Evolutionary conservation across 1,140 invertebrate species (phyloP), one percentile per base, ranked within the genome.

Genomic region (Capitella teleta): DNA sequence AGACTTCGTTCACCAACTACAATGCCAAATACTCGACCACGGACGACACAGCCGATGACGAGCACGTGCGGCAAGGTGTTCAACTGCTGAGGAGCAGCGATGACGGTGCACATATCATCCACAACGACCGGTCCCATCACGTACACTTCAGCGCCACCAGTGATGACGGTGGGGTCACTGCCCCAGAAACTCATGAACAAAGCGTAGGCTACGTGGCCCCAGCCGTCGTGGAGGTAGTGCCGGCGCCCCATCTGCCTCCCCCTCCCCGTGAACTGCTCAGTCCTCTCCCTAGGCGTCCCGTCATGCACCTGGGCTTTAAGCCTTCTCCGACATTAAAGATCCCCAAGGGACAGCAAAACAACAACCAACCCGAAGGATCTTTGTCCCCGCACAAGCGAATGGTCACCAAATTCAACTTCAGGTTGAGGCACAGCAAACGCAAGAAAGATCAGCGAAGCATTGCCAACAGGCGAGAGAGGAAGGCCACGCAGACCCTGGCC

Each of bases 401-500:
- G 24, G 61, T 64, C 84, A 69, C 94, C 87, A 78, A 94, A 91
- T 77, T 78, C 55, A 67, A 68, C 51, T 68, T 67, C 59, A 65
- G 64, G 41, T 63, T 64, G 61, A 48, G 28, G 44, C 67, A 60
- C 34, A 67, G 61, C 56, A 51, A 67, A 64, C 59, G 53, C 61
- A 52, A 54, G 16, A 66, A 66, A 54, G 65, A 64, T 19, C 32
- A 16, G 87, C 34, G 89, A 93, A 94, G 92, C 65, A 94, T 92
- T 65, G 90, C 89, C 1, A 90, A 87, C 1, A 91, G 89, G 67
- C 87, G 88, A 64, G 95, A 99, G 68, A 81, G 91, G 52, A 96
- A 98, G 74, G 94, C 95, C n/a, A 99, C 95, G 4, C 98, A 98
- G 77, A 99, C 95, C 14, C 72, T 98, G 28, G 94, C 93, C 53